Evolutionary conservation across 2,888 invertebrate genomes (phyloP).

Genomic region (Coleophora deauratella): DNA sequence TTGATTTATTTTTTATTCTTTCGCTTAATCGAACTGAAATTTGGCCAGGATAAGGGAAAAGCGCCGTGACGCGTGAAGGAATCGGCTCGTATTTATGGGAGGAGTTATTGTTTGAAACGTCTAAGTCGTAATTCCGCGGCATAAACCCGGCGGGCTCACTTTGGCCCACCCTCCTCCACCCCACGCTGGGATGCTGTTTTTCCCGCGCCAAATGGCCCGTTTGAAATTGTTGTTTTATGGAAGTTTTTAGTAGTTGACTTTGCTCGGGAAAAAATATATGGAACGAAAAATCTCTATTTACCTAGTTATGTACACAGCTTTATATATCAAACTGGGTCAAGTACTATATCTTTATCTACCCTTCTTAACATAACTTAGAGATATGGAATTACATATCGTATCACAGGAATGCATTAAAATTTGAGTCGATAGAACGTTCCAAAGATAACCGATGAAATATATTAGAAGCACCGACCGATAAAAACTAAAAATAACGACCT

Average conservation of each 20-base stretch:
- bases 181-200: slow-evolving; percentile 60
- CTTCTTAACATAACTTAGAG: no score
- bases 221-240: slow-evolving; percentile 75
- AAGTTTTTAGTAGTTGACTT: slow-evolving; percentile 74
- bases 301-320: neutral
- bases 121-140: slow-evolving; percentile 72
- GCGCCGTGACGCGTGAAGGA: slow-evolving; percentile 71
- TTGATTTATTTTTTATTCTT: slow-evolving; percentile 15
- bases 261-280: slow-evolving; percentile 62
- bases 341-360: no score
- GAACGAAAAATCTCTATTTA: slow-evolving; percentile 50
- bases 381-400: slow-evolving; percentile 4
- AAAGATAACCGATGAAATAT: slow-evolving; percentile 50
- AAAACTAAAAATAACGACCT: slow-evolving; percentile 71
- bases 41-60: slow-evolving; percentile 44
- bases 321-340: neutral
- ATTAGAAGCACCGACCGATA: slow-evolving; percentile 58
- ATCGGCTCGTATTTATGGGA: slow-evolving; percentile 69
- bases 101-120: slow-evolving; percentile 74
- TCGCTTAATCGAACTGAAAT: slow-evolving; percentile 23
- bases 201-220: slow-evolving; percentile 70
- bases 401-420: slow-evolving; percentile 18
- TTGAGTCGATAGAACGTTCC: slow-evolving; percentile 23
- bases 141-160: slow-evolving; percentile 66
- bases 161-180: slow-evolving; percentile 43